phyloP scores from a whole-genome alignment of 2,888 invertebrate genomes.

The Nomada ferruginata region DNA sequence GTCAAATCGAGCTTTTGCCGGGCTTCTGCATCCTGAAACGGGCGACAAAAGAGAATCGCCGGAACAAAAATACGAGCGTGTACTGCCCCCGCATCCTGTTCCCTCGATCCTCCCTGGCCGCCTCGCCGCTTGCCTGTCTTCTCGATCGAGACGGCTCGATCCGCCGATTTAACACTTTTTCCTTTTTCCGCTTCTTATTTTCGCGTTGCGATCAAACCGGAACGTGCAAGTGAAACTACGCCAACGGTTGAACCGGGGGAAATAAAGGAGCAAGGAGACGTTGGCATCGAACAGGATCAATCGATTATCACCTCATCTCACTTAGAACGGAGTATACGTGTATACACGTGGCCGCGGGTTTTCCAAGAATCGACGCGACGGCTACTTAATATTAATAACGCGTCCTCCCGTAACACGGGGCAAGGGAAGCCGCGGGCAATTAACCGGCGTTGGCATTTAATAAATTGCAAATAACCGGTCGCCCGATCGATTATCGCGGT shows the following conservation, averaged over 20 bases:
- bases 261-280: not conserved
- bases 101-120: not conserved
- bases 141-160: not conserved
- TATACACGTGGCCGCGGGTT: not conserved
- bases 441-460: slow-evolving; percentile 56
- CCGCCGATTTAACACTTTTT: not conserved
- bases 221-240: not conserved
- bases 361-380: slow-evolving; percentile 8
- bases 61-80: slow-evolving; percentile 71
- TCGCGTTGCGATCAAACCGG: not conserved
- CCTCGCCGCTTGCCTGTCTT: not conserved
- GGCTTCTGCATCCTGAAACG: slow-evolving; percentile 83
- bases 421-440: slow-evolving; percentile 27
- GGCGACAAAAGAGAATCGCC: slow-evolving; percentile 73
- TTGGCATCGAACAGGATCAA: not conserved
- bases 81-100: slow-evolving; percentile 73
- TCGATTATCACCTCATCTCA: slow-evolving; percentile 24
- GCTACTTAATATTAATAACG: slow-evolving; percentile 68
- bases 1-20: slow-evolving; percentile 82
- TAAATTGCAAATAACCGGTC: slow-evolving; percentile 67
- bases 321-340: slow-evolving; percentile 17
- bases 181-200: not conserved
- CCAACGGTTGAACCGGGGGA: no score
- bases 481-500: slow-evolving; percentile 25
- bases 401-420: slow-evolving; percentile 42